Conservation (phyloP, 53 echinoderm and acorn worm genomes). For the Echinometra lucunter region DNA sequence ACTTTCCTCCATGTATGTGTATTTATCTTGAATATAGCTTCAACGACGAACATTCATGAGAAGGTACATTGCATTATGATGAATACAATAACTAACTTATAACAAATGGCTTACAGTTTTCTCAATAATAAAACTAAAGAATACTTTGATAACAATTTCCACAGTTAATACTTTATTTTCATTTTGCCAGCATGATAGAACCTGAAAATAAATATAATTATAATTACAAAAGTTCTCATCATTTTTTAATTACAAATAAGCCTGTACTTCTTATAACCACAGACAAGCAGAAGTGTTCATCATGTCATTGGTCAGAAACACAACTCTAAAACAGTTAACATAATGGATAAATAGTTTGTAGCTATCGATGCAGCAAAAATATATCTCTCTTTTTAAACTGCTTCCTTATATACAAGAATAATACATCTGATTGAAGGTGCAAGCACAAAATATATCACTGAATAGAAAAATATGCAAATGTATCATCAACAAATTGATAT, state of each 20-base stretch:
- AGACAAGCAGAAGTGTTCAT: not conserved
- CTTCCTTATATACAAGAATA: not conserved
- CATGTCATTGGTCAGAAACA: not conserved
- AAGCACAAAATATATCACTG: not conserved
- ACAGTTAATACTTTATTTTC: not conserved
- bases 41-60: no score
- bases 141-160: not conserved
- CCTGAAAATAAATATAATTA: not conserved
- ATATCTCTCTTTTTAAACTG: not conserved
- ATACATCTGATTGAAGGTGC: not conserved
- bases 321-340: not conserved
- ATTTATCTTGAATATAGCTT: not conserved
- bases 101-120: not conserved
- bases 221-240: not conserved
- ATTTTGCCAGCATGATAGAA: not conserved
- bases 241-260: not conserved
- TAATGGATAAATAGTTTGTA: not conserved
- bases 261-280: not conserved
- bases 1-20: no score
- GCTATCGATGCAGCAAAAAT: not conserved
- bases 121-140: not conserved
- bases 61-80: not conserved
- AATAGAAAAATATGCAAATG: conserved; percentile 3
- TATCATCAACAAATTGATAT: not conserved
- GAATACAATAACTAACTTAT: not conserved